Evolutionary conservation across 2,888 invertebrate genomes (phyloP).

Genomic region (Tetranychus piercei): DNA sequence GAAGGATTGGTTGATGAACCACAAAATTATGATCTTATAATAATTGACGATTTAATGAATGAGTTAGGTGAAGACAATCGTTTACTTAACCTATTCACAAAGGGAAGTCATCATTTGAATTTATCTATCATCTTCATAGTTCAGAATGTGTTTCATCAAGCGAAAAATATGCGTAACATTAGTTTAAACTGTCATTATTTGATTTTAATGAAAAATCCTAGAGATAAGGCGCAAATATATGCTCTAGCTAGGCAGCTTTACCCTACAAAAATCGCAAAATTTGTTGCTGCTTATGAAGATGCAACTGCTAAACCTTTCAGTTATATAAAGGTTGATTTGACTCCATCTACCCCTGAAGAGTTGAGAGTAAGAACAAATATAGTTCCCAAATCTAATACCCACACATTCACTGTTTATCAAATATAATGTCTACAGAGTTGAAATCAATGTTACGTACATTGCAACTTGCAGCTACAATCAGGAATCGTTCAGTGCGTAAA

Average conservation of each 20-base stretch:
- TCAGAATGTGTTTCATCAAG: conserved; percentile 20
- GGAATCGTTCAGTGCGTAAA: not conserved
- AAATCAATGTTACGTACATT: not conserved
- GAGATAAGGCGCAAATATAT: not conserved
- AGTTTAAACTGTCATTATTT: conserved; percentile 14
- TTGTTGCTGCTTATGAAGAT: conserved; percentile 15
- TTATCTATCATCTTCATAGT: conserved; percentile 18
- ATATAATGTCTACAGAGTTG: not conserved
- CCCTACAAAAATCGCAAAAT: conserved; percentile 7
- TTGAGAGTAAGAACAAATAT: conserved; percentile 8
- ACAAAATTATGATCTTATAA: not conserved
- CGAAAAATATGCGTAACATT: conserved; percentile 16
- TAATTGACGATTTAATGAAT: conserved; percentile 19
- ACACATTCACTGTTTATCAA: conserved; percentile 11
- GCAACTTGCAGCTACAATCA: not conserved
- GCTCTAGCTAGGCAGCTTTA: conserved; percentile 11
- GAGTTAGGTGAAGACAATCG: conserved; percentile 2
- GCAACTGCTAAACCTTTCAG: conserved; percentile 16
- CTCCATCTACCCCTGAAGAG: not conserved
- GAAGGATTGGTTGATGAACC: not conserved
- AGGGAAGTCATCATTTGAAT: conserved; percentile 19
- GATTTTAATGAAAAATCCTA: conserved; percentile 6
- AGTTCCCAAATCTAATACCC: not conserved
- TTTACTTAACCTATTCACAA: conserved; percentile 17
- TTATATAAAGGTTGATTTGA: conserved; percentile 18